Base-by-base conservation (phyloP, 2,888 invertebrate genomes). In the Apodemia hepburni region DNA sequence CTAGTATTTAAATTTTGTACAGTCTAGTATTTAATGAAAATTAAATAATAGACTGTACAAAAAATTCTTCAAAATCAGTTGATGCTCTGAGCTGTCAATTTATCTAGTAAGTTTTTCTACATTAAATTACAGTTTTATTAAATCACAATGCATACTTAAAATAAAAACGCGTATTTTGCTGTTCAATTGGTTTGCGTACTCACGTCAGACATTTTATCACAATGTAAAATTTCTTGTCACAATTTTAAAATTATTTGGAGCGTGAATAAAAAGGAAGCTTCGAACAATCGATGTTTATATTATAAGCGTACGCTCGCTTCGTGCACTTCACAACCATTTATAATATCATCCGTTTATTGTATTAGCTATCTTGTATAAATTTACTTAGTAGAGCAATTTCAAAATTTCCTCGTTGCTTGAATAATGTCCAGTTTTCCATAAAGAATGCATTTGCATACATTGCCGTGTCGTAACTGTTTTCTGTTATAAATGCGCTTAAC, bases 381-480 rank as follows among this genome's bases (percentile, higher is more conserved):
- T 51, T 22, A 51, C 51, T 51, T 51, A 18, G 51, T 51, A 22
- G 51, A 27, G 51, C 51, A 51, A 54, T 74, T 71, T 72, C 77
- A 75, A 81, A 82, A 84, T 85, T 84, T 83, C 80, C 29, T 81
- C 78, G 73, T 76, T 77, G 76, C 75, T 75, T 82, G 81, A 85
- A 83, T 85, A 85, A 83, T 80, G 79, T 76, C 77, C 74, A 77
- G 73, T 79, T 77, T 78, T 75, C 75, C 78, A 78, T 84, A 80
- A 82, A 84, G 75, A 79, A 85, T 82, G 81, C 82, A 84, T 84
- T 80, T 80, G 78, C 81, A 81, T 81, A 80, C 73, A 71, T 73
- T 76, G 71, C 75, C 71, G 66, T 47, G 29, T n/a, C 70, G 66
- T 74, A 76, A 79, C 79, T 79, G 79, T 58, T 35, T 45, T n/a